These are phyloP conservation scores for Mamestra configurata DNA, from an alignment of 1,140 invertebrate species.

Conservation along the genomic window DNA sequence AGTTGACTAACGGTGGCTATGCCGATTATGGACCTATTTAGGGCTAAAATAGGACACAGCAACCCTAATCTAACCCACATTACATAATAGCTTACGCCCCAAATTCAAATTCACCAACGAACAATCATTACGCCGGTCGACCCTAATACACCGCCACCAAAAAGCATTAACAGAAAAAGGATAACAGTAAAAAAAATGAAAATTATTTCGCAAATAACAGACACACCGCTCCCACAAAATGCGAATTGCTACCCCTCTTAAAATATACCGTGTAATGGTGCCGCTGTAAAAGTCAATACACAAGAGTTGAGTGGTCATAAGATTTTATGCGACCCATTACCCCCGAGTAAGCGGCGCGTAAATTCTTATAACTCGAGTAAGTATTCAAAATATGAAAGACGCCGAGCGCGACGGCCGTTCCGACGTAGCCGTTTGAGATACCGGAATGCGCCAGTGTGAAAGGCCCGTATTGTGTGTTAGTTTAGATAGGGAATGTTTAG, in stretches of 20 bases:
- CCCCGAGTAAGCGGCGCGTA: slow-evolving; percentile 57
- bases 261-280: slow-evolving; percentile 54
- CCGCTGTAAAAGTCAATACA: slow-evolving; percentile 62
- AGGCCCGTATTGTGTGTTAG: slow-evolving; percentile 41
- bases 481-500: slow-evolving; percentile 42
- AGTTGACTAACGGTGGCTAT: no score
- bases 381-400: slow-evolving; percentile 65
- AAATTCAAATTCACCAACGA: slow-evolving; percentile 18
- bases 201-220: slow-evolving; percentile 47
- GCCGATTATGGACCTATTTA: no score
- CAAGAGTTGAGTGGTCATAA: slow-evolving; percentile 62
- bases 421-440: slow-evolving; percentile 38
- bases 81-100: slow-evolving; percentile 8
- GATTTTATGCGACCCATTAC: slow-evolving; percentile 62
- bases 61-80: neutral
- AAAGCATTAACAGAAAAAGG: slow-evolving; percentile 33
- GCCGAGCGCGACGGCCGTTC: slow-evolving; percentile 37
- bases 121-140: neutral
- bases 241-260: slow-evolving; percentile 55
- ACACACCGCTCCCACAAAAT: slow-evolving; percentile 37
- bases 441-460: slow-evolving; percentile 31
- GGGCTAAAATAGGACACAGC: no score
- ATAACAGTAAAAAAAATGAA: slow-evolving; percentile 43
- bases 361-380: slow-evolving; percentile 62
- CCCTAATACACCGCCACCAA: neutral